Percentiles rank a stretch among this genome's conserved stretches.
phyloP scores from a whole-genome alignment of 2,888 invertebrate genomes.

The Lamellibrachia satsuma region DNA sequence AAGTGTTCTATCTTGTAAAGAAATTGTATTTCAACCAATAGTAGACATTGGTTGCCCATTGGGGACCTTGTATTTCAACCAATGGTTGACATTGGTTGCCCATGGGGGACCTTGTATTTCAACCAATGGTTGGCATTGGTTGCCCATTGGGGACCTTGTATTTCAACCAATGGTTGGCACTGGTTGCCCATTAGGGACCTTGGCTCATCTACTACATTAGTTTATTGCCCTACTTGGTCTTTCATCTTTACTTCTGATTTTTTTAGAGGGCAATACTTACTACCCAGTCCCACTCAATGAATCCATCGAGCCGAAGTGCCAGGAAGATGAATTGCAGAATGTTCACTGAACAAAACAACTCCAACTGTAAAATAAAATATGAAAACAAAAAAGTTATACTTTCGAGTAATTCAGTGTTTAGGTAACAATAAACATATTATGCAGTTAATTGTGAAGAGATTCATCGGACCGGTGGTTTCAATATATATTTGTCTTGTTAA shows the following conservation, averaged over 20 bases:
- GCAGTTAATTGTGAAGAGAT: no score
- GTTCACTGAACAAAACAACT: constrained; percentile 96
- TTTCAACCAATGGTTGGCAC: no score
- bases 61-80: background rate
- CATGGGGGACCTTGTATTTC: background rate
- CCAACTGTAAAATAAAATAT: constrained; percentile 75
- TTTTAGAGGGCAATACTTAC: constrained; percentile 55
- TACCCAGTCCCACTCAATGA: constrained; percentile 70
- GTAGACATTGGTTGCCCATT: background rate
- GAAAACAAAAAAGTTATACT: background rate
- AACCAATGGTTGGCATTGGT: background rate
- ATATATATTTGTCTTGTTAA: no score
- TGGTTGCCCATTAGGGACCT: no score
- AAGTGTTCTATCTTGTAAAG: no score
- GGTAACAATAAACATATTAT: background rate
- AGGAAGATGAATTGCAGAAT: constrained; percentile 97
- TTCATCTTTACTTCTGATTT: background rate
- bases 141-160: background rate
- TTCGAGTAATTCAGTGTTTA: background rate
- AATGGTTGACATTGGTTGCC: no score
- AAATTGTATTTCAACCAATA: no score
- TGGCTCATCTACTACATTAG: no score
- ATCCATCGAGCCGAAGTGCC: constrained; percentile 86
- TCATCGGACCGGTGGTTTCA: no score
- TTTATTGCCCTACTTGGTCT: no score